A percentile compares a stretch with the other conserved stretches of the same genome.
Conservation (phyloP, 2,888 invertebrate species). For the Rhorus exstirpatorius region DNA sequence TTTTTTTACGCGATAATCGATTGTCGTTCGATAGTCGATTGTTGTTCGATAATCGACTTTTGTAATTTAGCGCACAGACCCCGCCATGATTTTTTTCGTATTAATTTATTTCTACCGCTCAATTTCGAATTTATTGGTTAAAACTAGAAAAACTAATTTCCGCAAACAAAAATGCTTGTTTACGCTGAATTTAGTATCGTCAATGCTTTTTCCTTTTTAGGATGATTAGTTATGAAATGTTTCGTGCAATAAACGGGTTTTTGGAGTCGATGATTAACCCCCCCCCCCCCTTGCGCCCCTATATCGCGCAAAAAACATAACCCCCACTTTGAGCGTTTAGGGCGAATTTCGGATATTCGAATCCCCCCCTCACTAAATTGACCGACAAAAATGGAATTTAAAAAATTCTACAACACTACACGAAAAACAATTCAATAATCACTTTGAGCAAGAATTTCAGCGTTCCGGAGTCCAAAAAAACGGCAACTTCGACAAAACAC, state of each 20-base stretch:
- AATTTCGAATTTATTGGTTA: neutral
- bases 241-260: neutral
- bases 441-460: too few relatives aligned
- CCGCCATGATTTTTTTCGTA: neutral
- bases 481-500: too few relatives aligned
- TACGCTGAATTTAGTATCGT: neutral
- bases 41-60: neutral
- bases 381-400: too few relatives aligned
- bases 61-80: too few relatives aligned
- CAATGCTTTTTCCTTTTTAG: too few relatives aligned
- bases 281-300: too few relatives aligned
- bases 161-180: neutral
- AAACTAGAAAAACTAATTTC: neutral
- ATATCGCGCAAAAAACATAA: too few relatives aligned
- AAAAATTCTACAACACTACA: too few relatives aligned
- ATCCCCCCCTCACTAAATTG: too few relatives aligned
- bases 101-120: neutral
- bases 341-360: neutral
- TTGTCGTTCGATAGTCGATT: neutral
- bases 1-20: neutral
- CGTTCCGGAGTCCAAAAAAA: too few relatives aligned
- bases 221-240: too few relatives aligned
- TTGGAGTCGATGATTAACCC: neutral
- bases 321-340: neutral
- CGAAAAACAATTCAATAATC: too few relatives aligned